Base-by-base conservation (phyloP, 2,113 vertebrate genomes). In the Oenanthe melanoleuca region DNA sequence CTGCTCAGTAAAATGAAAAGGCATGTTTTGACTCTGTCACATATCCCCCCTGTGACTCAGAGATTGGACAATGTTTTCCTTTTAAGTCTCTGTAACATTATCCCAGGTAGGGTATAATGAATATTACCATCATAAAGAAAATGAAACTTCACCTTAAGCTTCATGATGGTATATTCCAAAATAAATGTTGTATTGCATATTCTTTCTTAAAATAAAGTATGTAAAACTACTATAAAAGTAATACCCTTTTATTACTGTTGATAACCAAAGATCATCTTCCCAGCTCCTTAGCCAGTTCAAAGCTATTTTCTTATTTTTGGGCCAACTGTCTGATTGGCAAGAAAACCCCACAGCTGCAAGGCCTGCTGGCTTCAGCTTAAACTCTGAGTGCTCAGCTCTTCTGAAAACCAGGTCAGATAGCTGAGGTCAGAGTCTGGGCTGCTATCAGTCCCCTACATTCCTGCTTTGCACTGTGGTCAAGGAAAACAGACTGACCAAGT, bases 361-460 rank as follows among this genome's bases (percentile, higher is more conserved):
- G 4, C 52, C 80, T 83, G 24, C 17, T 88, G 57, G 63, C 52
- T 95, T 91, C 81, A 88, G 61, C 34, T 65, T 77, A 73, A 86
- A 69, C 12, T 74, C 24, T 34, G n/a, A 31, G 8, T 34, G 15
- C 38, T 94, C 85, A 88, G 2, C 12, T 59, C 31, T 89, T 55
- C 21, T 49, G 10, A 75, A 93, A 86, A 75, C 79, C n/a, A 56
- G 55, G 59, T 85, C 84, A 88, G 73, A 80, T 4, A 4, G 55
- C 47, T 95, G 91, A 95, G 87, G 38, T 94, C 74, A 95, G 80
- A 85, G 71, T 70, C 74, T 93, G 84, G 53, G 57, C 37, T 85
- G 38, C 29, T 47, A 6, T 89, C 65, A 52, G 77, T 47, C 82
- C 52, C 34, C 33, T 91, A 29, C 59, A 78, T 75, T 87, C 53